These are phyloP conservation scores for Ophioderma brevispina DNA, from an alignment of 35 echinoderm and acorn worm genomes.

Conservation along the genomic window DNA sequence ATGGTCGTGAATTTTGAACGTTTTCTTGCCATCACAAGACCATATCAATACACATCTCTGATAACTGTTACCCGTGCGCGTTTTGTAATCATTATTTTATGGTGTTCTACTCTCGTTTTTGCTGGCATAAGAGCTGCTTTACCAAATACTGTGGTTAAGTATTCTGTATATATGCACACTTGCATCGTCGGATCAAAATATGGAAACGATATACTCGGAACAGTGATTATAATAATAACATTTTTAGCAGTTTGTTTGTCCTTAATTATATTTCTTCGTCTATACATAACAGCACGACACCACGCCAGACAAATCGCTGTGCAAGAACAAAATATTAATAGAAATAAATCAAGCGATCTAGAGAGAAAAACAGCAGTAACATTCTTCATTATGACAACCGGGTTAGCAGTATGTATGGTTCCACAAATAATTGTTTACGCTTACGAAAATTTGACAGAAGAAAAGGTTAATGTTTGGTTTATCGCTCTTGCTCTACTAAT, in stretches of 20 bases:
- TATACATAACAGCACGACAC: not conserved
- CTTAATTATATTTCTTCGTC: not conserved
- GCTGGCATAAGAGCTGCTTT: no score
- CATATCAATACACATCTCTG: no score
- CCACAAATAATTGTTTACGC: not conserved
- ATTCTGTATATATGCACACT: no score
- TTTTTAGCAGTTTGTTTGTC: not conserved
- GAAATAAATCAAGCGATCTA: not conserved
- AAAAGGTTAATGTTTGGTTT: not conserved
- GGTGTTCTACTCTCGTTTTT: no score
- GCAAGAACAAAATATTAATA: not conserved
- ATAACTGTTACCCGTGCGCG: no score
- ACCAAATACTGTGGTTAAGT: no score
- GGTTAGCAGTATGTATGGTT: not conserved
- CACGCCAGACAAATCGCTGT: not conserved
- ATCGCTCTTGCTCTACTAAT: not conserved
- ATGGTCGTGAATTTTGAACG: not conserved
- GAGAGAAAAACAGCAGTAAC: not conserved
- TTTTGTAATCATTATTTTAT: no score
- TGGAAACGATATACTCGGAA: no score
- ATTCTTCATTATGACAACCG: not conserved
- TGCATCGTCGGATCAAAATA: no score
- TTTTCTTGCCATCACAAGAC: not conserved
- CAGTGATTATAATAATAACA: not conserved
- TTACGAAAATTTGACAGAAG: not conserved